These are phyloP conservation scores for Meloidogyne floridensis DNA, from an alignment of 1,140 invertebrate species.

Conservation along the genomic window DNA sequence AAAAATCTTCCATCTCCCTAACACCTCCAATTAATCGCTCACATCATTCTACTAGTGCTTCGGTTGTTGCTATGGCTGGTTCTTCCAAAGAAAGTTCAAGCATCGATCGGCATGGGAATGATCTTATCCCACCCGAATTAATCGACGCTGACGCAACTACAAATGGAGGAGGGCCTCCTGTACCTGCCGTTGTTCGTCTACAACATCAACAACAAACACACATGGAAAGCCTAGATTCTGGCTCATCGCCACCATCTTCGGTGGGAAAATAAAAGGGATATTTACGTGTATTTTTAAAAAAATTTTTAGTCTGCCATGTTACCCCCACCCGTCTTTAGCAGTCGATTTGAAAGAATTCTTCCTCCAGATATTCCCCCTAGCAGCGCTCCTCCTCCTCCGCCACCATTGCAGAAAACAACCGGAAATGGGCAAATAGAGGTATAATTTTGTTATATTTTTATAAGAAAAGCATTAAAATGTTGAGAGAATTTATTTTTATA, in stretches of 20 bases:
- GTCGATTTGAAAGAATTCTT: slow-evolving; percentile 31
- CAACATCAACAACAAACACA: slow-evolving; percentile 11
- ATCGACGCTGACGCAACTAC: slow-evolving; percentile 17
- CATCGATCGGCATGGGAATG: slow-evolving; percentile 28
- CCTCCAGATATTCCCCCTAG: slow-evolving; percentile 22
- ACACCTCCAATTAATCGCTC: slow-evolving; percentile 34
- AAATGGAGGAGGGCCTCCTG: neutral
- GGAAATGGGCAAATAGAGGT: slow-evolving; percentile 4
- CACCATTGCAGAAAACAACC: slow-evolving; percentile 1
- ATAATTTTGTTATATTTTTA: neutral
- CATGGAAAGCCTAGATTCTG: slow-evolving; percentile 29
- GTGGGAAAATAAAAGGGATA: neutral
- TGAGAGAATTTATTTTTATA: neutral
- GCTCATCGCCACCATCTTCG: slow-evolving; percentile 38
- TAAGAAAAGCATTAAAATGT: neutral
- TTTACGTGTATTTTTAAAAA: neutral
- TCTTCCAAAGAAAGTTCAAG: slow-evolving; percentile 26
- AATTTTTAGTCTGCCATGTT: slow-evolving; percentile 33
- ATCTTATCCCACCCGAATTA: slow-evolving; percentile 24
- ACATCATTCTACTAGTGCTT: slow-evolving; percentile 7
- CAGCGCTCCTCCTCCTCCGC: neutral
- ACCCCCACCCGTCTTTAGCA: slow-evolving; percentile 38
- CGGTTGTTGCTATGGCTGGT: slow-evolving; percentile 5
- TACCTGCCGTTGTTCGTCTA: neutral
- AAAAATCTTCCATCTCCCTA: slow-evolving; percentile 29